Evolutionary conservation across 2,888 invertebrate species (phyloP).

Genomic region (Magallana nippona): DNA sequence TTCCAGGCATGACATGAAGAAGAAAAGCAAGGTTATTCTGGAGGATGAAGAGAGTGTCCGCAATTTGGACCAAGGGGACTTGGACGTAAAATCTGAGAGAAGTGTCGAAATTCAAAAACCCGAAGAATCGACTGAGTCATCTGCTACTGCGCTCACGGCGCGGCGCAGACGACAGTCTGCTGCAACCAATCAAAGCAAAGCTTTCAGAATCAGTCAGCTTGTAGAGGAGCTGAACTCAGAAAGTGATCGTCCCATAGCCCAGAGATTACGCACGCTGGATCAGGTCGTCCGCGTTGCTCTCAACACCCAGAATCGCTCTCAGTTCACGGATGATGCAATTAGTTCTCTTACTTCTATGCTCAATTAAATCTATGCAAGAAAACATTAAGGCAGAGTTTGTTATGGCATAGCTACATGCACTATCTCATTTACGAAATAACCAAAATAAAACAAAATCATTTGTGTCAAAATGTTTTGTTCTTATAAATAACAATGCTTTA

Average conservation of each 20-base stretch:
- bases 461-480: too few species aligned
- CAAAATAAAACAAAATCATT: too few species aligned
- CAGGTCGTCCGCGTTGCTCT: slow-evolving; percentile 38
- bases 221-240: slow-evolving; percentile 41
- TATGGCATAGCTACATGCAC: too few species aligned
- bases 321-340: not conserved
- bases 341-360: slow-evolving; percentile 15
- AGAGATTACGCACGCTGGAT: slow-evolving; percentile 32
- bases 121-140: not conserved
- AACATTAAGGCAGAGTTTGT: too few species aligned
- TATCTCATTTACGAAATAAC: too few species aligned
- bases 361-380: not conserved
- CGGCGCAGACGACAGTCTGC: slow-evolving; percentile 9
- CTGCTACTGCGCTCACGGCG: not conserved
- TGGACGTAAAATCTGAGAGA: not conserved
- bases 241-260: not conserved
- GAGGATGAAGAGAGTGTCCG: slow-evolving; percentile 31
- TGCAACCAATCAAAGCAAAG: not conserved
- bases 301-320: slow-evolving; percentile 17
- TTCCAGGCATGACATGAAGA: not conserved
- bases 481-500: too few species aligned
- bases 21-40: not conserved
- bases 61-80: slow-evolving; percentile 10
- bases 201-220: not conserved
- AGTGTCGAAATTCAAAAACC: not conserved